Evolutionary conservation across 2,113 vertebrate species (phyloP), one percentile per base, ranked within the genome.

Genomic region (Sturnira hondurensis): DNA sequence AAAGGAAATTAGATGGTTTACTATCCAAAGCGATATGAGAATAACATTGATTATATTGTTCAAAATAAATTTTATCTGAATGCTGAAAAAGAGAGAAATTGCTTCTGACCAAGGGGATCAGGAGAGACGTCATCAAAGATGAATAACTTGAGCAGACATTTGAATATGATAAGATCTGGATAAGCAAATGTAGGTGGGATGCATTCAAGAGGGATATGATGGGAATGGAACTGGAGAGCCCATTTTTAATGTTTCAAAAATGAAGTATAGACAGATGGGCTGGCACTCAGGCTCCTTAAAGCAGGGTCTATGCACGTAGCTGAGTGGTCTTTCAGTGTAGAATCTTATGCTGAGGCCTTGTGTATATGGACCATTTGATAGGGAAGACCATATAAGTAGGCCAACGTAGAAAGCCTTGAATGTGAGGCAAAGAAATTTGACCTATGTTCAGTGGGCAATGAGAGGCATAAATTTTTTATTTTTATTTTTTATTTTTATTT

Each of bases 81-180:
- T 82, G 65, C 19, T 78, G 17, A 78, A 82, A 81, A 89, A 45
- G n/a, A n/a, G 17, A 17, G n/a, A 88, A 94, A 88, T 94, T 93
- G 17, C 28, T 95, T 97, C n/a, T 85, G 58, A 82, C 41, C 15
- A 73, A 47, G 4, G 38, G 82, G 58, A 82, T 89, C 70, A 41
- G 38, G 58, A 82, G 91, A 94, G 82, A 54, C 14, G 38, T 45
- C 19, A 45, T 86, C 54, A 43, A 80, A 63, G n/a, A 88, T 85
- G 81, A 96, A 24, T 54, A 74, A 80, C 36, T 56, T 52, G 41
- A 86, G 36, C 26, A 80, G 50, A 81, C n/a, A 45, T 45, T 76
- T 52, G 74, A 85, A 71, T 90, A 67, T 58, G 77, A 86, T 71
- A 52, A 50, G 9, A 70, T 85, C 76, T 33, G 26, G 24, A 47